Conservation (phyloP, 2,888 invertebrate genomes). For the Idaea straminata region DNA sequence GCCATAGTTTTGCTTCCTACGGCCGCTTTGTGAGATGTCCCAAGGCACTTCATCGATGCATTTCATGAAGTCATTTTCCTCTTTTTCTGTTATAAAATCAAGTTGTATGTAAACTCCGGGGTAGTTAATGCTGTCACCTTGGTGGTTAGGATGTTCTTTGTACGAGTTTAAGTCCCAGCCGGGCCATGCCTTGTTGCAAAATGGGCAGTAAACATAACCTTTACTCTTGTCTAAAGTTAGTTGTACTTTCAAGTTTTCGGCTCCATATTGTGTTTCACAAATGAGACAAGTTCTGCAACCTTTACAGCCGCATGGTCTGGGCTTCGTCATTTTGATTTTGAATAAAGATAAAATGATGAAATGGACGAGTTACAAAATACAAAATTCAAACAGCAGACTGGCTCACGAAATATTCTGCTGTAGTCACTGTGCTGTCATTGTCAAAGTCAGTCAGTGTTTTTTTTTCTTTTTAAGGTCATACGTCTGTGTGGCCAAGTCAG, state of each 20-base stretch:
- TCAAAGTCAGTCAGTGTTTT: not conserved
- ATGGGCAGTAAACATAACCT: constrained; percentile 87
- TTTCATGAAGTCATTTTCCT: constrained; percentile 83
- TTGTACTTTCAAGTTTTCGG: constrained; percentile 55
- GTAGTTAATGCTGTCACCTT: constrained; percentile 79
- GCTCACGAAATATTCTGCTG: too few relatives aligned
- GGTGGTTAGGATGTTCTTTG: constrained; percentile 84
- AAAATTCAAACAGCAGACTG: too few relatives aligned
- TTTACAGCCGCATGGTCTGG: constrained; percentile 94
- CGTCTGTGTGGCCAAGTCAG: too few relatives aligned
- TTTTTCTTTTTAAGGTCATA: not conserved
- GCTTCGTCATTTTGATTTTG: constrained; percentile 76
- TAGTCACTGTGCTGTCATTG: not conserved
- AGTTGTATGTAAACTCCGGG: constrained; percentile 85
- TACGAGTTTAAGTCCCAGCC: constrained; percentile 84
- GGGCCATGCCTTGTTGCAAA: constrained; percentile 87
- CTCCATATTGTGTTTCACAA: constrained; percentile 86
- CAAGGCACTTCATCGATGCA: constrained; percentile 90
- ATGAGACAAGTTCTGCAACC: constrained; percentile 93
- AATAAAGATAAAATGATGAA: not conserved
- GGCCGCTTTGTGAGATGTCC: constrained; percentile 96
- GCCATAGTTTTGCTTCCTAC: constrained; percentile 98
- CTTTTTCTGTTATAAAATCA: constrained; percentile 86
- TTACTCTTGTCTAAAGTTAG: constrained; percentile 72
- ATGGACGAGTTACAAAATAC: too few relatives aligned